Base-by-base conservation (phyloP, 1,140 invertebrate species). In the Ylistrum balloti region DNA sequence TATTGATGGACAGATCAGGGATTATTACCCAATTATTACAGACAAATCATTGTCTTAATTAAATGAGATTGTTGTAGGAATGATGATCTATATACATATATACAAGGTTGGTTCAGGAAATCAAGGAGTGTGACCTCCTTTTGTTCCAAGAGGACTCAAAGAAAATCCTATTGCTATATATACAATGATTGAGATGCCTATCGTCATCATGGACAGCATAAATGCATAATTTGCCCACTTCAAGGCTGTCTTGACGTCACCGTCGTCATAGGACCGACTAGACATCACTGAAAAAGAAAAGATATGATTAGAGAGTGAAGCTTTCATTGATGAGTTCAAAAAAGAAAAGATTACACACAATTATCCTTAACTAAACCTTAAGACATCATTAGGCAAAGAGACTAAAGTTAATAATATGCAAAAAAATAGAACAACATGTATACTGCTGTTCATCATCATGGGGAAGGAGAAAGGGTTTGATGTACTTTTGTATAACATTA, bases 211-310 rank as follows among this genome's bases (percentile, higher is more conserved):
- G 33, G 93, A 89, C n/a, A 91, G 89, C 85, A 94, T 92, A 35
- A 95, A 94, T 5, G 95, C 91, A 85, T 95, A 94, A 86, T 92
- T 90, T 33, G 93, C 94, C 95, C 95, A 95, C 87, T 95, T 95
- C 15, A 93, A 32, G 2, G 95, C 93, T 87, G 94, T 95, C 34
- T 92, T 94, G 11, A 95, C 34, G 88, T 95, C 95, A 15, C 94
- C 95, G 33, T 92, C 89, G n/a, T 48, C 90, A 88, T 94, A 95
- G 0, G 94, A 91, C 33, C 94, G 90, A 28, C 87, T 87, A 41
- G 95, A 95, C 93, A 95, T 93, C n/a, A 93, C 95, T 95, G 93
- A 85, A 93, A 93, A 91, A 20, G n/a, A 91, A 88, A 93, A 88
- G 17, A 87, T 86, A 34, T 45, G 34, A 56, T 38, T 34, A 33